These are phyloP conservation scores for Oxystoma pomonae DNA, from an alignment of 2,888 invertebrate genomes.

Conservation along the genomic window DNA sequence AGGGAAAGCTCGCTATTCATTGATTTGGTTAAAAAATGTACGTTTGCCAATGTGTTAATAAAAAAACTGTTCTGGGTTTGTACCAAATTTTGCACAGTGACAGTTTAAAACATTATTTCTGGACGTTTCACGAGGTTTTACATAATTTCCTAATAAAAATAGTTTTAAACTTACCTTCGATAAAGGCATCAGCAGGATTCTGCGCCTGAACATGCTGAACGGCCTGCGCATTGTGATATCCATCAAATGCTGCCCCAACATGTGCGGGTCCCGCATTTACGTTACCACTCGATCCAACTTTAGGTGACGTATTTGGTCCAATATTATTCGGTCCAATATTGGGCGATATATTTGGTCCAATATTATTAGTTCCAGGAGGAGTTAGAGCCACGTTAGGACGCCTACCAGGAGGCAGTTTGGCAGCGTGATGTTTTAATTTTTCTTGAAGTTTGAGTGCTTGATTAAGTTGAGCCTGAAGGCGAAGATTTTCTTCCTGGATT, in stretches of 20 bases:
- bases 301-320: neutral
- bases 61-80: too few relatives aligned
- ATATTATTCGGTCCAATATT: neutral
- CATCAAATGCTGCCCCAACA: neutral
- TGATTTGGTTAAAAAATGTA: too few relatives aligned
- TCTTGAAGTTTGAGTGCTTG: constrained; percentile 44
- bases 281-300: neutral
- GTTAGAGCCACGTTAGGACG: neutral
- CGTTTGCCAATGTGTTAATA: too few relatives aligned
- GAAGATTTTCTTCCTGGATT: constrained; percentile 43
- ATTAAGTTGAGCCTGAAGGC: constrained; percentile 44
- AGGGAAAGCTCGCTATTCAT: too few relatives aligned
- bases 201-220: neutral
- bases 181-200: neutral
- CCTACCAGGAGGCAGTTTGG: constrained; percentile 22
- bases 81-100: too few relatives aligned
- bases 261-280: neutral
- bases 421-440: constrained; percentile 42
- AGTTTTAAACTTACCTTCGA: neutral
- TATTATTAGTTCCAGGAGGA: neutral
- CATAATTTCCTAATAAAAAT: too few relatives aligned
- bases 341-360: neutral
- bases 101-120: too few relatives aligned
- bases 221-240: neutral
- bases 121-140: too few relatives aligned